Percentiles rank a stretch among this genome's conserved stretches.
phyloP scores from a whole-genome alignment of 2,888 invertebrate species.

The Julus scandinavius region DNA sequence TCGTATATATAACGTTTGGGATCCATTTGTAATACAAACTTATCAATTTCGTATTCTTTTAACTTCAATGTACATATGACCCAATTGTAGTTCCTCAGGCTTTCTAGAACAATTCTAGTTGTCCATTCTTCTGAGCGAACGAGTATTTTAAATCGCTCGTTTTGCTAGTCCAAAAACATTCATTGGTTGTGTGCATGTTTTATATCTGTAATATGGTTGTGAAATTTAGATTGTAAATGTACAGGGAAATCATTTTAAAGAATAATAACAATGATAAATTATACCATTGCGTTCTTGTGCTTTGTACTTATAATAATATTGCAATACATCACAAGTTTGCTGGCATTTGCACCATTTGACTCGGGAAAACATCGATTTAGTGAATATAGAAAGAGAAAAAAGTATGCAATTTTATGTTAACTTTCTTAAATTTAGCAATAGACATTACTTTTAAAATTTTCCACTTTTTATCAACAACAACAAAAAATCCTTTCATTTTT shows the following conservation, averaged over 20 bases:
- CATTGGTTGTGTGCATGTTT: neutral
- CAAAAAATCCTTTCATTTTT: no score
- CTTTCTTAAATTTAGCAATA: no score
- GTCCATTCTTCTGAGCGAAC: neutral
- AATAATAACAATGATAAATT: neutral
- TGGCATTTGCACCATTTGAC: no score
- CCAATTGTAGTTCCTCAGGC: neutral
- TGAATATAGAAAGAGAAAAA: no score
- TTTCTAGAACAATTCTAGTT: neutral
- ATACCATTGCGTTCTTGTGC: neutral
- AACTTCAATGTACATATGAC: neutral
- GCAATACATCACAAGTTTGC: no score
- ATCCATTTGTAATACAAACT: neutral
- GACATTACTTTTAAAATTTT: no score
- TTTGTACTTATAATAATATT: no score
- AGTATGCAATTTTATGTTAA: no score
- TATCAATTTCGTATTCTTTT: neutral
- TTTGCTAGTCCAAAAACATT: neutral
- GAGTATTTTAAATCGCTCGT: neutral
- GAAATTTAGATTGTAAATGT: neutral
- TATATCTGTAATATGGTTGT: neutral
- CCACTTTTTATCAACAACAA: no score
- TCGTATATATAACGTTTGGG: no score
- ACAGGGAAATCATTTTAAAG: constrained; percentile 29
- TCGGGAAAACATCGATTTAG: no score